Evolutionary conservation across 53 echinoderm and acorn worm genomes (phyloP).

Genomic region (Antedon mediterranea): DNA sequence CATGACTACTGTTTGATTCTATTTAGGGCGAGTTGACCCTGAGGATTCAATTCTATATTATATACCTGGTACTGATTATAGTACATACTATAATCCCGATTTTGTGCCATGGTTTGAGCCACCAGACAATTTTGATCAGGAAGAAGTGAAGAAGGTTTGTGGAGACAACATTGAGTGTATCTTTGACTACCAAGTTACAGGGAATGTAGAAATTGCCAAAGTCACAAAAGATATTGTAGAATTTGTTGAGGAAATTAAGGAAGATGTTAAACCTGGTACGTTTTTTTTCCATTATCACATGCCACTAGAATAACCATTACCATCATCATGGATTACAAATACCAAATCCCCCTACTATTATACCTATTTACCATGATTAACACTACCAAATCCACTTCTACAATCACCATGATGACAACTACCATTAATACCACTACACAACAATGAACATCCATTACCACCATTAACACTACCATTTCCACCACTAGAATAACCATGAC

Average conservation of each 20-base stretch:
- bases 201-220: not conserved
- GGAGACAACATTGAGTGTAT: not conserved
- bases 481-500: not conserved
- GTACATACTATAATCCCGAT: not conserved
- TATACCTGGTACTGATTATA: not conserved
- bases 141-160: not conserved
- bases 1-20: too few relatives aligned
- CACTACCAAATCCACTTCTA: not conserved
- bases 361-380: too few relatives aligned
- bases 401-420: too few relatives aligned
- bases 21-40: not conserved
- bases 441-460: too few relatives aligned
- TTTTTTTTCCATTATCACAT: not conserved
- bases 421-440: too few relatives aligned
- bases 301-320: too few relatives aligned
- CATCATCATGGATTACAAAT: too few relatives aligned
- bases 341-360: too few relatives aligned
- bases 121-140: not conserved
- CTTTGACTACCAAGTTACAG: not conserved
- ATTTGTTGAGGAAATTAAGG: not conserved
- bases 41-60: not conserved
- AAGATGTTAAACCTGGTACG: not conserved
- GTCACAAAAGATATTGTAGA: not conserved
- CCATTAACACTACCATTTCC: too few relatives aligned
- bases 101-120: not conserved